These are phyloP conservation scores for Adineta ricciae DNA, from an alignment of 2,888 invertebrate species.

Conservation along the genomic window DNA sequence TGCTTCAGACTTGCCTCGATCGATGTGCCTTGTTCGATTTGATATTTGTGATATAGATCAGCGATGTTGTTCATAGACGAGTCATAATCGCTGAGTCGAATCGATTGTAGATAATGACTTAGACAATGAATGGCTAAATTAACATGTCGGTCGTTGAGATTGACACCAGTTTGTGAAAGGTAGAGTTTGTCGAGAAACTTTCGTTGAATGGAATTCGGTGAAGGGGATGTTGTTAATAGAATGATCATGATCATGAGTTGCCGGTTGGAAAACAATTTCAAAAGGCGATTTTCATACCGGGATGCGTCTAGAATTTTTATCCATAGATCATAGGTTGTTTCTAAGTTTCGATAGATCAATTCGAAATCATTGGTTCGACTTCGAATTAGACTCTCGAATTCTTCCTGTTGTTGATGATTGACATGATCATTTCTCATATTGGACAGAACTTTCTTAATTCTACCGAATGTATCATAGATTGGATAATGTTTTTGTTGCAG, in stretches of 20 bases:
- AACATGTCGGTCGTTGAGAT: not conserved
- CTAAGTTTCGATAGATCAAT: not conserved
- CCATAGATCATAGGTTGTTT: not conserved
- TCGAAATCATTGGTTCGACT: not conserved
- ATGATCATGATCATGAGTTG: constrained; percentile 16
- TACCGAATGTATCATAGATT: not conserved
- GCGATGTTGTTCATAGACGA: not conserved
- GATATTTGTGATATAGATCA: not conserved
- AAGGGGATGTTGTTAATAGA: not conserved
- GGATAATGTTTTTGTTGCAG: not conserved
- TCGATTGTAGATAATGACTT: constrained; percentile 3
- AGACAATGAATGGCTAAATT: not conserved
- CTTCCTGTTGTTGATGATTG: not conserved
- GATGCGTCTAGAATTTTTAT: not conserved
- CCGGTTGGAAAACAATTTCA: constrained; percentile 5
- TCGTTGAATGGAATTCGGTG: not conserved
- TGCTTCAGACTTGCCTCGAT: not conserved
- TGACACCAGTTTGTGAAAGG: not conserved
- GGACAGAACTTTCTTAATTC: not conserved
- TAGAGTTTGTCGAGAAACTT: not conserved
- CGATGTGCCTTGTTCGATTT: not conserved
- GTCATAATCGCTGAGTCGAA: not conserved
- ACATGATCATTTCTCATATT: not conserved
- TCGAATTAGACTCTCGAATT: not conserved
- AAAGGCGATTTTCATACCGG: not conserved